Percentiles rank a stretch among this genome's conserved stretches.
Conservation (phyloP, 35 echinoderm and acorn worm genomes). For the Ophiothrix spiculata region DNA sequence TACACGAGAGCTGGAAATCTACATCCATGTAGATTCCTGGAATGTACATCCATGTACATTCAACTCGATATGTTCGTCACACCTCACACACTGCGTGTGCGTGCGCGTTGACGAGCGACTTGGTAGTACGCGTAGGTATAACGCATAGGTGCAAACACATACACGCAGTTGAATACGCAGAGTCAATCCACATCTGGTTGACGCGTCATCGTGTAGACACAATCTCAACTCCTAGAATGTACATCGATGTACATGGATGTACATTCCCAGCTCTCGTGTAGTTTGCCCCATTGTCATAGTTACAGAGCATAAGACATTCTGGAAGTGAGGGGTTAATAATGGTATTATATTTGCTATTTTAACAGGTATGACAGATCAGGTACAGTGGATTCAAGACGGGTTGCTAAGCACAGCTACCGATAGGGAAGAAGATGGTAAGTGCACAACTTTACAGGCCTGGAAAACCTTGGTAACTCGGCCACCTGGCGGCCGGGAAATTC, state of each 20-base stretch:
- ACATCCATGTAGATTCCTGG: too few relatives aligned
- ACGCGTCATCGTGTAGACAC: background rate
- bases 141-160: too few relatives aligned
- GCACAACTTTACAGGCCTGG: too few relatives aligned
- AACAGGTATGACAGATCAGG: constrained; percentile 78
- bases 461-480: too few relatives aligned
- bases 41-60: too few relatives aligned
- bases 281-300: background rate
- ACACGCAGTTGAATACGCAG: background rate
- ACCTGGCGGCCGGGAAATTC: too few relatives aligned
- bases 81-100: too few relatives aligned
- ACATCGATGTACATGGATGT: background rate
- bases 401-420: constrained; percentile 82
- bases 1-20: too few relatives aligned
- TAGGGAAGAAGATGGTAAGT: constrained; percentile 70
- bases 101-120: too few relatives aligned
- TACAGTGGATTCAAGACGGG: constrained; percentile 81
- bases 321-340: background rate
- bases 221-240: background rate
- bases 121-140: too few relatives aligned
- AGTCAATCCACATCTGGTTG: background rate
- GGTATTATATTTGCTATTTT: background rate
- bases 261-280: background rate
- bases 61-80: too few relatives aligned
- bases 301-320: background rate